phyloP scores from a whole-genome alignment of 2,113 vertebrate genomes.

The Sula dactylatra region DNA sequence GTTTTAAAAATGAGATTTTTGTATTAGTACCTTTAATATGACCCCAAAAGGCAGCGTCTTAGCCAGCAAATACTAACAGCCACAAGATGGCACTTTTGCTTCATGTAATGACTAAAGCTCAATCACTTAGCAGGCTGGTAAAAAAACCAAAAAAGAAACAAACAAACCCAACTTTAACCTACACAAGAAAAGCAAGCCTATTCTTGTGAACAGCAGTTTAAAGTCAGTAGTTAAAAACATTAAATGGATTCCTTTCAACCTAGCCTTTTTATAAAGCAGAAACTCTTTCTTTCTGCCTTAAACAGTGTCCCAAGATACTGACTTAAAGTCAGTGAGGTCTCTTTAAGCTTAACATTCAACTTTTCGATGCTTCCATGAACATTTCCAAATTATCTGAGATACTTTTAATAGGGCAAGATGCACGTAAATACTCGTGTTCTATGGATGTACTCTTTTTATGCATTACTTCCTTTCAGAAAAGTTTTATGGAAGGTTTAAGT shows the following conservation, averaged over 20 bases:
- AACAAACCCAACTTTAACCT: background rate
- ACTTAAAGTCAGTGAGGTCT: background rate
- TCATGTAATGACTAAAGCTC: background rate
- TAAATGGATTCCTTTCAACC: background rate
- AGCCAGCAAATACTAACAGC: background rate
- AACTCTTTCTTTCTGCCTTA: background rate
- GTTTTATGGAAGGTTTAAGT: background rate
- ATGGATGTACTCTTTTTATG: background rate
- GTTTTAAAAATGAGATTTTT: background rate
- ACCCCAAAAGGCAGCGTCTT: background rate
- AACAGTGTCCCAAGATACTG: background rate
- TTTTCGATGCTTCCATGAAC: background rate
- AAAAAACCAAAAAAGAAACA: background rate
- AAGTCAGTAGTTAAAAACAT: background rate
- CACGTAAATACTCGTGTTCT: background rate
- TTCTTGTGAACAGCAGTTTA: background rate
- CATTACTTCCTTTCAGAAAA: background rate
- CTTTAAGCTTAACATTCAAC: background rate
- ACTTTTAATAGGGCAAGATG: background rate
- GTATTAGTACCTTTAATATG: background rate
- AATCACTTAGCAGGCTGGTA: slow-evolving; percentile 69
- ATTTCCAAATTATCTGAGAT: background rate
- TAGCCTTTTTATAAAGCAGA: background rate
- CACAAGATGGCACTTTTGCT: slow-evolving; percentile 70
- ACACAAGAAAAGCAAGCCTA: background rate